Base-by-base conservation (phyloP, 2,113 vertebrate species). In the Forbesichthys papilliferus region DNA sequence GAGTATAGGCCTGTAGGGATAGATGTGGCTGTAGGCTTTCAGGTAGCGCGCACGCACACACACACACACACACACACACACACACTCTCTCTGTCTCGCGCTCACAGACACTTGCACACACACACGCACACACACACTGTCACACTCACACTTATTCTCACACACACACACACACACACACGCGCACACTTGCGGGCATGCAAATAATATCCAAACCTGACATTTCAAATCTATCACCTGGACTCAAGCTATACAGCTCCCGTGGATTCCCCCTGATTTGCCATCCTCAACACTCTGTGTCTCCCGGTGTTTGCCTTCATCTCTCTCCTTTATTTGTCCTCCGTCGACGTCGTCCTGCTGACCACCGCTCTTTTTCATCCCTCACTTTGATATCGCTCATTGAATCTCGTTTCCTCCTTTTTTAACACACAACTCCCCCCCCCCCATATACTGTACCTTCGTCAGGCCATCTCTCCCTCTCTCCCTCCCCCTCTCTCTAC, bases 201-300 rank as follows among this genome's bases (percentile, higher is more conserved):
- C 7, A n/a, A 58, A 47, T 69, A 59, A 65, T 80, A 63, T 20
- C 61, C 62, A 59, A 62, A 8, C 48, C 61, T 84, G 78, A 79
- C 79, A 81, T 82, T 85, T 87, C 48, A 71, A 81, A 75, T 72
- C 65, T 68, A 86, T 81, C 82, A 52, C 71, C 81, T 18, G 3
- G 72, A 70, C 66, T 74, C 13, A 9, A 11, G 9, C 48, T 27
- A 27, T 27, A 27, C 27, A 27, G 27, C 27, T 27, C 27, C 27
- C 27, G 27, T 27, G 27, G 27, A 27, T 27, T 48, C 34, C 20
- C 54, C 66, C 27, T 36, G 14, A 51, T 36, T 11, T n/a, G 11
- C 73, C 64, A 60, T 11, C 60, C 27, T 68, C 62, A 70, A 57
- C 81, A 16, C 46, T 47, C 56, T 54, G 51, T 5, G n/a, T 73